phyloP scores from a whole-genome alignment of 2,888 invertebrate species.

The Campopleginae sp. region DNA sequence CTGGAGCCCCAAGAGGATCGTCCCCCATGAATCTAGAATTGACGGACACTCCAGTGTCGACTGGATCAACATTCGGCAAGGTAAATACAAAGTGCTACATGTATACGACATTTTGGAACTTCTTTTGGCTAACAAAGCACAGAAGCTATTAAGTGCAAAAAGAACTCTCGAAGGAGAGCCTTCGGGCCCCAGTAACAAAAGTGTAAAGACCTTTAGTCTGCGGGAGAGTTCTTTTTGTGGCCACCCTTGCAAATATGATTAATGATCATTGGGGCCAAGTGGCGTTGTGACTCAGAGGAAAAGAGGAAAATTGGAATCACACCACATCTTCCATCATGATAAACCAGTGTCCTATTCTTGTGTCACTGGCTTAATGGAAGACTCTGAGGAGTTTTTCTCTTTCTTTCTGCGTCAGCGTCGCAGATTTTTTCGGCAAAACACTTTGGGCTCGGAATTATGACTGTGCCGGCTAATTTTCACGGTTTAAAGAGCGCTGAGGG shows the following conservation, averaged over 20 bases:
- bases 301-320: conserved; percentile 19
- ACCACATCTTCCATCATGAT: not conserved
- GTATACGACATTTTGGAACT: not conserved
- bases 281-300: not conserved
- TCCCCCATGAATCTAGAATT: conserved; percentile 73
- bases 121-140: not conserved
- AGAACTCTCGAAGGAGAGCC: not conserved
- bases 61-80: conserved; percentile 74
- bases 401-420: not conserved
- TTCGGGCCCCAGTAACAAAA: not conserved
- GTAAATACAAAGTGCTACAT: conserved; percentile 68
- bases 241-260: conserved; percentile 61
- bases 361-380: conserved; percentile 26
- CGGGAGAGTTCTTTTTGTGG: conserved; percentile 53
- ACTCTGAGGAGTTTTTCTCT: not conserved
- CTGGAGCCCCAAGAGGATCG: conserved; percentile 66
- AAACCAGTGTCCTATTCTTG: conserved; percentile 44
- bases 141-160: not conserved
- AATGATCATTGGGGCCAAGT: conserved; percentile 48
- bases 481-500: not conserved
- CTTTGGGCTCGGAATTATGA: not conserved
- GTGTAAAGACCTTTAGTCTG: conserved; percentile 2
- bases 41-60: conserved; percentile 73
- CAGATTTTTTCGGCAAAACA: not conserved
- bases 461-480: conserved; percentile 6